Conservation (phyloP, 2,797 vertebrate genomes). For the Liasis olivaceus region DNA sequence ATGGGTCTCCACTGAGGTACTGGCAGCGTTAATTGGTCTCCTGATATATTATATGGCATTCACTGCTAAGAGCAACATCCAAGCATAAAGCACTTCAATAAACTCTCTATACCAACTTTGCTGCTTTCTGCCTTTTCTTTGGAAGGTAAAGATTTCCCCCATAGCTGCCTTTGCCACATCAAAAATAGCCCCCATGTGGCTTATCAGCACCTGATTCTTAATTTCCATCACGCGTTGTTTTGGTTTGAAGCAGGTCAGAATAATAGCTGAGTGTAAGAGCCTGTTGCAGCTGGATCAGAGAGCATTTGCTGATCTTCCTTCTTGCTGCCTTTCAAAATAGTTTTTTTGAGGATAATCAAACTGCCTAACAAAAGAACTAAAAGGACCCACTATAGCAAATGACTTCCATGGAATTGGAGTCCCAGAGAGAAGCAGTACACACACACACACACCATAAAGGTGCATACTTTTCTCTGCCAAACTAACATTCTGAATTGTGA, state of each 20-base stretch:
- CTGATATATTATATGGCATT: conserved; percentile 88
- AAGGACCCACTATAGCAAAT: not conserved
- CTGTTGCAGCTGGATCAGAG: not conserved
- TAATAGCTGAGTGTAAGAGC: not conserved
- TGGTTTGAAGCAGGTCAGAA: not conserved
- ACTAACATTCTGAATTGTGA: not conserved
- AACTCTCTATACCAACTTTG: not conserved
- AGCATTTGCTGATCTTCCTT: not conserved
- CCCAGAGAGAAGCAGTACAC: not conserved
- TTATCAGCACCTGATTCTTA: not conserved
- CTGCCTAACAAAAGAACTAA: not conserved
- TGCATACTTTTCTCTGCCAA: not conserved
- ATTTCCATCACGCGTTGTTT: not conserved
- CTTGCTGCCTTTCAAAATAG: not conserved
- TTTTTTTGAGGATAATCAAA: not conserved
- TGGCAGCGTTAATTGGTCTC: conserved; percentile 86
- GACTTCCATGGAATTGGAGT: not conserved
- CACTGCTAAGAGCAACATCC: conserved; percentile 87
- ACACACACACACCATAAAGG: not conserved
- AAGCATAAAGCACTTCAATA: conserved; percentile 69
- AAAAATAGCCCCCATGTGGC: not conserved
- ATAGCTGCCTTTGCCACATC: too few species aligned
- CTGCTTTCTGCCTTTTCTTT: not conserved
- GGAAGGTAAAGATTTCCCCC: not conserved
- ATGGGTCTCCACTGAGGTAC: conserved; percentile 91